phyloP scores from a whole-genome alignment of 2,797 vertebrate genomes.

The Coendou prehensilis region DNA sequence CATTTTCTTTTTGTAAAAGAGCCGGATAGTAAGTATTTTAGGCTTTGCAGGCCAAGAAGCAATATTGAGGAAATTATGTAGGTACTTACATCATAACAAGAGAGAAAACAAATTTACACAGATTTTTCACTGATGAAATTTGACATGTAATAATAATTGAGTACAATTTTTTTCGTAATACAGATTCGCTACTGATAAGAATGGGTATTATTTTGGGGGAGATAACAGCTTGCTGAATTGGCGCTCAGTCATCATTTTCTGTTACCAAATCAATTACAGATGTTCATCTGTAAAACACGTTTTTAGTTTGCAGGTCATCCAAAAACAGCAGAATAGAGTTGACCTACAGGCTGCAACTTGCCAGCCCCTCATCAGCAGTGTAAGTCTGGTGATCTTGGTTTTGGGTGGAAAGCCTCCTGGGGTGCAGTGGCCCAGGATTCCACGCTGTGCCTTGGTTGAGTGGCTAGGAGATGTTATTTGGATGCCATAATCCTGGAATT shows the following conservation, averaged over 20 bases:
- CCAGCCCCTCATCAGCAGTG: background rate
- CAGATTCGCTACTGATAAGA: conserved; percentile 8
- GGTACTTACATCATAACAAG: conserved; percentile 36
- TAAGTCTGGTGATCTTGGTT: background rate
- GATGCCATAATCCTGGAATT: background rate
- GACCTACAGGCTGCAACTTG: background rate
- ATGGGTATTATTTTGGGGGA: background rate
- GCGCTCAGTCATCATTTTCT: conserved; percentile 38
- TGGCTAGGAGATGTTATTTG: background rate
- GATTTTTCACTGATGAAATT: conserved; percentile 21
- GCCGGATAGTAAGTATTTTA: conserved; percentile 65
- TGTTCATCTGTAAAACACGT: background rate
- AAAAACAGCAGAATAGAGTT: background rate
- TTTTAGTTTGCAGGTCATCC: background rate
- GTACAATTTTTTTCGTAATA: background rate
- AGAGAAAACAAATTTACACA: conserved; percentile 51
- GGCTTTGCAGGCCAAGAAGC: conserved; percentile 58
- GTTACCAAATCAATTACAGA: conserved; percentile 12
- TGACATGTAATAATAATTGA: background rate
- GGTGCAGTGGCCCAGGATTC: background rate
- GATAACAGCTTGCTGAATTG: conserved; percentile 18
- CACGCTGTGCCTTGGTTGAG: background rate
- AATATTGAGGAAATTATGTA: conserved; percentile 41
- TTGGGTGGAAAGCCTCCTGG: background rate
- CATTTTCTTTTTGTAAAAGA: conserved; percentile 43